Evolutionary conservation across 2,113 vertebrate genomes (phyloP).

Genomic region (Panthera uncia): DNA sequence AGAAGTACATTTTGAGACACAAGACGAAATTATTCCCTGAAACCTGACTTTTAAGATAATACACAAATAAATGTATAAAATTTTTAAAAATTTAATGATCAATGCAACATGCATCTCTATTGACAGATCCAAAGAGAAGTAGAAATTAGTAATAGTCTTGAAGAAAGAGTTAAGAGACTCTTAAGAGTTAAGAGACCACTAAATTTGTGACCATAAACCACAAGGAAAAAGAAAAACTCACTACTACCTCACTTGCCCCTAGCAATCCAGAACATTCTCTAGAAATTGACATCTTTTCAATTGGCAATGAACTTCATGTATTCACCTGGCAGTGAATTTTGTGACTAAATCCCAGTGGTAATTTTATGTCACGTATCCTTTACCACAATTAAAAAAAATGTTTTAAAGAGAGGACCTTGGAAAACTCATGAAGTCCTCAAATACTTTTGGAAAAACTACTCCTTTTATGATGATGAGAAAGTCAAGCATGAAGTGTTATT

Average conservation of each 20-base stretch:
- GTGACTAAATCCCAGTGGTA: background rate
- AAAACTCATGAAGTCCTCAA: background rate
- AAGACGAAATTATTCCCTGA: constrained; percentile 11
- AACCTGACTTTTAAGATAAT: background rate
- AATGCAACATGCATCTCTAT: background rate
- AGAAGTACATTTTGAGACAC: background rate
- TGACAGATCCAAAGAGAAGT: background rate
- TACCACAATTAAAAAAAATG: background rate
- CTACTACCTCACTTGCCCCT: background rate
- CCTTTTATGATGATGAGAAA: background rate
- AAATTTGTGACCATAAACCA: background rate
- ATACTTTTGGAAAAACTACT: background rate
- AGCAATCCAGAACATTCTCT: background rate
- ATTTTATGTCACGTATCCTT: background rate
- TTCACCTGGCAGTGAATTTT: background rate
- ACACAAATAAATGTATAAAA: background rate
- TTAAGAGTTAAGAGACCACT: background rate
- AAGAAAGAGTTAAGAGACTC: background rate
- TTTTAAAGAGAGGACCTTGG: background rate
- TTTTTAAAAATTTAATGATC: background rate
- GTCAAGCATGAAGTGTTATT: background rate
- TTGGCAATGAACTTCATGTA: background rate
- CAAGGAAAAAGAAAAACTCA: background rate
- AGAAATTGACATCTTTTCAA: background rate
- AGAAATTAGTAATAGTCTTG: background rate